phyloP scores from a whole-genome alignment of 2,797 vertebrate species.

The Lacerta agilis region DNA sequence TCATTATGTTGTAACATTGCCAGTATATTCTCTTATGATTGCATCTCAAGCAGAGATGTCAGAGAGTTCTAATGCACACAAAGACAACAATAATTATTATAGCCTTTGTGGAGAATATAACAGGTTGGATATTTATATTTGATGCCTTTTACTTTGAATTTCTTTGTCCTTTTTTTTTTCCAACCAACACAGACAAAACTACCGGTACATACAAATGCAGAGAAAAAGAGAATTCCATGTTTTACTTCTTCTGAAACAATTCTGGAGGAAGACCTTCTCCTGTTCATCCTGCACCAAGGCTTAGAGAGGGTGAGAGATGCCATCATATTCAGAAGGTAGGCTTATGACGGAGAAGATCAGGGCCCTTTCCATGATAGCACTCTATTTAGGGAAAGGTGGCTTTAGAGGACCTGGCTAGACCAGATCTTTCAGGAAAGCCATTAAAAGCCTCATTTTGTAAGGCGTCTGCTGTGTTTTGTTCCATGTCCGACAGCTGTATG shows the following conservation, averaged over 20 bases:
- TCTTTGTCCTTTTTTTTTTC: background rate
- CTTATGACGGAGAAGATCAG: background rate
- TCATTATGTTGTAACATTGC: slow-evolving; percentile 39
- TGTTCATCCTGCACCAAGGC: background rate
- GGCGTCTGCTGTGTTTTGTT: background rate
- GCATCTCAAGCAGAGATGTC: slow-evolving; percentile 13
- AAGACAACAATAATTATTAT: slow-evolving; percentile 46
- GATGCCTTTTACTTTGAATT: slow-evolving; percentile 2
- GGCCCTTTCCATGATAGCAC: background rate
- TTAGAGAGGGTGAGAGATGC: background rate
- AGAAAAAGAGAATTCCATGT: background rate
- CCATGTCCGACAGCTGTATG: background rate
- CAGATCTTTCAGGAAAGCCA: background rate
- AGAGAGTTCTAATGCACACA: slow-evolving; percentile 33
- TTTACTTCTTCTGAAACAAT: background rate
- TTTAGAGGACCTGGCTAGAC: background rate
- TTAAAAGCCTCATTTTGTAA: background rate
- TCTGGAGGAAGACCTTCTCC: background rate
- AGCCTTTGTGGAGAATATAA: slow-evolving; percentile 4
- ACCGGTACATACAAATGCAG: too few species aligned
- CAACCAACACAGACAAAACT: background rate
- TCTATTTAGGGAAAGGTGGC: background rate
- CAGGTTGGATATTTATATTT: slow-evolving; percentile 39
- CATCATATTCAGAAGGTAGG: background rate
- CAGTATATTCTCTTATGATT: background rate